Percentiles rank a stretch among this genome's conserved stretches.
Conservation (phyloP, 2,888 invertebrate genomes). For the Candidula unifasciata region DNA sequence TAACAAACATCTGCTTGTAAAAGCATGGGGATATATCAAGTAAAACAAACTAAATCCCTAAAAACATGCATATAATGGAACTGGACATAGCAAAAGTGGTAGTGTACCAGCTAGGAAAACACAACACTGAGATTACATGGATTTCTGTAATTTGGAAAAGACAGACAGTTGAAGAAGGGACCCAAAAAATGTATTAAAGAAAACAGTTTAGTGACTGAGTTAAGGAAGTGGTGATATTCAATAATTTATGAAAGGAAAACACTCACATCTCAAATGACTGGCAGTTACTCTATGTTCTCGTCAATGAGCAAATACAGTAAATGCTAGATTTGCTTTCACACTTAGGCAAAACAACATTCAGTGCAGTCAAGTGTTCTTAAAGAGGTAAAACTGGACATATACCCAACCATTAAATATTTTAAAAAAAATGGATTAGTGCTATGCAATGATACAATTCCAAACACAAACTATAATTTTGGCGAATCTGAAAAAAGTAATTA, state of each 20-base stretch:
- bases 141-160: conserved; percentile 36
- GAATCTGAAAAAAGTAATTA: no score
- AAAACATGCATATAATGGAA: conserved; percentile 23
- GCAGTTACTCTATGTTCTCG: no score
- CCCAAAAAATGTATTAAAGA: background rate
- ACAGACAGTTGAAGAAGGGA: conserved; percentile 22
- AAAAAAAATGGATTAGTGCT: no score
- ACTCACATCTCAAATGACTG: no score
- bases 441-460: no score
- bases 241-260: background rate
- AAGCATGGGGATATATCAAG: conserved; percentile 11
- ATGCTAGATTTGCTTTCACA: background rate
- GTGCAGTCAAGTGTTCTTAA: background rate
- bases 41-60: conserved; percentile 1
- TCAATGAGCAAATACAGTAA: background rate
- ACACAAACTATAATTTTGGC: no score
- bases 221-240: conserved; percentile 2
- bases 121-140: conserved; percentile 32
- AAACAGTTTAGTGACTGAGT: background rate
- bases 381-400: no score
- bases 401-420: no score
- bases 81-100: conserved; percentile 9
- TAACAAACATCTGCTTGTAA: conserved; percentile 18
- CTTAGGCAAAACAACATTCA: background rate
- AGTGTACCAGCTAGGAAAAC: background rate